These are phyloP conservation scores for Malurus elegans DNA, from an alignment of 2,113 vertebrate species.

Conservation along the genomic window DNA sequence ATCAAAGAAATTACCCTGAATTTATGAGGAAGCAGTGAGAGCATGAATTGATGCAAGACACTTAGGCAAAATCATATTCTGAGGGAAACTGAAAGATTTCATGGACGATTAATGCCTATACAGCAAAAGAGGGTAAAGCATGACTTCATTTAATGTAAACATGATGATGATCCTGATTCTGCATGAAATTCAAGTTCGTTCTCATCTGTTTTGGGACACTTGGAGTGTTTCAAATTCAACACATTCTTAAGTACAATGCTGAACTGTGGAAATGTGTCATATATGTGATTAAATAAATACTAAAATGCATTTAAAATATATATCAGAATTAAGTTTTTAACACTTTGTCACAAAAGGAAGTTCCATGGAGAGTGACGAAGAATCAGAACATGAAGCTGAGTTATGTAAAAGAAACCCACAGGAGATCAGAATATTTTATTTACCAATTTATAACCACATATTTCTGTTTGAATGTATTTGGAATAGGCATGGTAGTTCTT, in stretches of 20 bases:
- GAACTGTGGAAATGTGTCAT: background rate
- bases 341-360: background rate
- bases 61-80: background rate
- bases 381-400: background rate
- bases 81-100: background rate
- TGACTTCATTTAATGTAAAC: slow-evolving; percentile 15
- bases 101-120: background rate
- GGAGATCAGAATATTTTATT: background rate
- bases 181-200: background rate
- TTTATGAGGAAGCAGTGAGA: background rate
- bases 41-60: background rate
- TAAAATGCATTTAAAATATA: background rate
- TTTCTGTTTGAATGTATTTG: background rate
- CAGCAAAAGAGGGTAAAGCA: background rate
- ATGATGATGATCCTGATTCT: background rate
- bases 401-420: background rate
- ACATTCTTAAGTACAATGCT: background rate
- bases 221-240: background rate
- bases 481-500: background rate
- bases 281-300: background rate
- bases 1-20: slow-evolving; percentile 16
- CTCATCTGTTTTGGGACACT: background rate
- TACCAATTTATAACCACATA: background rate
- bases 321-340: background rate
- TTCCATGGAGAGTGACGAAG: background rate